phyloP scores from a whole-genome alignment of 2,797 vertebrate species.

The Mormyrus hasselquistii region DNA sequence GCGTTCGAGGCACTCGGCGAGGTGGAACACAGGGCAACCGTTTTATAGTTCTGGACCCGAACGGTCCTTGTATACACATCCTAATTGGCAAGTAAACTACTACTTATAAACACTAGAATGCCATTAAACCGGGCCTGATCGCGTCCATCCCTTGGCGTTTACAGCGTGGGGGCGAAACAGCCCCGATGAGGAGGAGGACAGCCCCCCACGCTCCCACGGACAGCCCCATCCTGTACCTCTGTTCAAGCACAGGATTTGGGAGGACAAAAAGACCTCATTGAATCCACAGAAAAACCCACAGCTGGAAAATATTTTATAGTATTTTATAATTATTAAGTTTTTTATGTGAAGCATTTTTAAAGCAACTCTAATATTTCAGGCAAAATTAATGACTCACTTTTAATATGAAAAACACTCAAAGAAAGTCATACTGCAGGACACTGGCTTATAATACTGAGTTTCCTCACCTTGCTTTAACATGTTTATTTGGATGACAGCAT shows the following conservation, averaged over 20 bases:
- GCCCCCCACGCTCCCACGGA: neutral
- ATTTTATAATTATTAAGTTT: neutral
- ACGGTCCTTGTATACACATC: neutral
- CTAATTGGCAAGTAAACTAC: conserved; percentile 37
- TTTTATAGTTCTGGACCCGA: neutral
- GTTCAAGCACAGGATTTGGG: neutral
- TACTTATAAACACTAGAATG: conserved; percentile 43
- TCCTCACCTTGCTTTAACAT: neutral
- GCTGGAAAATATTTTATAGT: neutral
- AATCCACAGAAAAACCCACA: neutral
- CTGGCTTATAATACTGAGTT: neutral
- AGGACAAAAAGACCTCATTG: neutral
- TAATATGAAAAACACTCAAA: conserved; percentile 1
- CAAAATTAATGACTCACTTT: neutral
- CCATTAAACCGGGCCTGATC: conserved; percentile 34
- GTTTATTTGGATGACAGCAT: neutral
- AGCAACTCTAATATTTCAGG: neutral
- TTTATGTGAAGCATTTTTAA: neutral
- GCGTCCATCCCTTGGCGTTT: neutral
- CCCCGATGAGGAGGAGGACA: neutral
- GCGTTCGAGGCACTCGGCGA: neutral
- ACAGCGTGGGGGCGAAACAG: conserved; percentile 18
- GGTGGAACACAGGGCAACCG: neutral
- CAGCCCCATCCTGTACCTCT: neutral
- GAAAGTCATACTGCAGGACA: neutral